Evolutionary conservation across 2,888 invertebrate genomes (phyloP).

Genomic region (Dicranocentrus wangi): DNA sequence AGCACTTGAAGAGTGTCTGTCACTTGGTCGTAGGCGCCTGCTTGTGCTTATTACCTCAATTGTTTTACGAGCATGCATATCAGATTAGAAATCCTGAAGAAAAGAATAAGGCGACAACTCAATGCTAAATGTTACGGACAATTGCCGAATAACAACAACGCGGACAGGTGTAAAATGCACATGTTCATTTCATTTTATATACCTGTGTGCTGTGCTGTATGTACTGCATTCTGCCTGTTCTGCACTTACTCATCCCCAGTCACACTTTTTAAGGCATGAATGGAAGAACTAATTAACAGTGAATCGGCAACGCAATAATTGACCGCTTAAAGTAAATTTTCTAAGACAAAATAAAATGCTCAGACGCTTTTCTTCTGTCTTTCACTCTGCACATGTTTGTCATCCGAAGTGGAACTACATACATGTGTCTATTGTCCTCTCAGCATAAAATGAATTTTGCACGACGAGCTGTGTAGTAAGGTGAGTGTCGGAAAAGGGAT

Average conservation of each 20-base stretch:
- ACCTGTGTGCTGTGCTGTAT: not conserved
- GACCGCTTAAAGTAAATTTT: conserved; percentile 24
- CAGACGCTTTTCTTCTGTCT: conserved; percentile 30
- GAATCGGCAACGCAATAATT: conserved; percentile 37
- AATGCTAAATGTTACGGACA: conserved; percentile 31
- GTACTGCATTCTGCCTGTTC: too few relatives aligned
- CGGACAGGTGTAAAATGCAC: conserved; percentile 20
- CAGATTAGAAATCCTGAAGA: conserved; percentile 11
- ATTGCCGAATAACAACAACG: conserved; percentile 7
- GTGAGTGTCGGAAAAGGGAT: too few relatives aligned
- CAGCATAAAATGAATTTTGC: too few relatives aligned
- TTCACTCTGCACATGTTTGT: conserved; percentile 36
- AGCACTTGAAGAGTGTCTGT: too few relatives aligned
- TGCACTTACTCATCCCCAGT: not conserved
- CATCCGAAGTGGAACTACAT: conserved; percentile 36
- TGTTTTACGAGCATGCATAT: not conserved
- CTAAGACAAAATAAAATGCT: conserved; percentile 35
- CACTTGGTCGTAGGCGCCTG: too few relatives aligned
- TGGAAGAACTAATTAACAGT: conserved; percentile 33
- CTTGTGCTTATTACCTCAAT: not conserved
- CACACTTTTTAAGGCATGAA: conserved; percentile 12
- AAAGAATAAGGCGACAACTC: not conserved
- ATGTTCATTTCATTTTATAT: not conserved
- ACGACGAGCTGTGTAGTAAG: too few relatives aligned
- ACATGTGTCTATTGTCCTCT: too few relatives aligned